phyloP scores from a whole-genome alignment of 2,113 vertebrate species.

The Hoplias malabaricus region DNA sequence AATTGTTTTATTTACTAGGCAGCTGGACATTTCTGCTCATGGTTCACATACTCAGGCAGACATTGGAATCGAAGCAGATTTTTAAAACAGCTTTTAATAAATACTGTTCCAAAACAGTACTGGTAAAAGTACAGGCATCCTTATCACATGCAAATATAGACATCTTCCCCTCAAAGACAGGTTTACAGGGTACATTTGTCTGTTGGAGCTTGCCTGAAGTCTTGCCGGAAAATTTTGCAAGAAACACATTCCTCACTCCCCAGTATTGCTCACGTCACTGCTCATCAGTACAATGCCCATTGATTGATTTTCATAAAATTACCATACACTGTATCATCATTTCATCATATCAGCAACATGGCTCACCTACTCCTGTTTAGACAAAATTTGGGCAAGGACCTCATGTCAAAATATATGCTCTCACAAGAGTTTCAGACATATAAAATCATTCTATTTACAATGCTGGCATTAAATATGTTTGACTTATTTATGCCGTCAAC shows the following conservation, averaged over 20 bases:
- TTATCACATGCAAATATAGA: conserved; percentile 26
- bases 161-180: background rate
- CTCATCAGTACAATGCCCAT: background rate
- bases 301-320: background rate
- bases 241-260: background rate
- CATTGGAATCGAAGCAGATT: background rate
- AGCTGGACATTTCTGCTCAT: background rate
- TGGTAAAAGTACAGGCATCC: background rate
- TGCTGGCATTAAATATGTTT: background rate
- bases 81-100: background rate
- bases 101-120: background rate
- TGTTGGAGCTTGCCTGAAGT: background rate
- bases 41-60: conserved; percentile 14
- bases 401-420: conserved; percentile 22
- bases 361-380: background rate
- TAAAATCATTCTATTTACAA: conserved; percentile 40
- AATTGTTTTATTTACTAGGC: background rate
- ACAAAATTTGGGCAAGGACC: conserved; percentile 16
- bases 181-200: background rate
- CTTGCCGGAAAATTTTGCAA: background rate
- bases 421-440: conserved; percentile 14
- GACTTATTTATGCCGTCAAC: background rate
- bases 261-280: background rate
- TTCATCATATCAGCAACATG: background rate
- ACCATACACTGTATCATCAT: background rate